Evolutionary conservation across 92 coral and sea anemone genomes (phyloP), one percentile per base, ranked within the genome.

Genomic region (Zoanthus solanderi): DNA sequence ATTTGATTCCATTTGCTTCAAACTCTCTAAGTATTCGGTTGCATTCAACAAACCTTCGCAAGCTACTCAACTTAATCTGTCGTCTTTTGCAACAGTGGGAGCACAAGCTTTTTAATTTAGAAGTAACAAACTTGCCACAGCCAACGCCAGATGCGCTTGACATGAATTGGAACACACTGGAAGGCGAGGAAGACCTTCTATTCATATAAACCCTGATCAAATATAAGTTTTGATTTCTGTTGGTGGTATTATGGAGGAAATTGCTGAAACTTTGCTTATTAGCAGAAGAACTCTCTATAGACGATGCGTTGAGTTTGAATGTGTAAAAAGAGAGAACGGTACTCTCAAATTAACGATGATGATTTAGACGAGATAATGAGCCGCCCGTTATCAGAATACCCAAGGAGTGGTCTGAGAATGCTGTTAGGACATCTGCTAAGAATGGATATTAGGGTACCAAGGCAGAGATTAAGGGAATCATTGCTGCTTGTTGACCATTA

Each of bases 381-480:
- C 44, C 89, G 72, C 75, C 52, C 86, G 79, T 44, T 75, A 18
- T 44, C 78, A 47, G 85, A 89, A 11, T 89, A 89, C 65, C 92
- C 92, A 9, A 86, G 87, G 29, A 50, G 90, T 90, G 90, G 90
- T 16, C 60, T 90, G 66, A 71, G 78, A 79, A 90, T 90, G 92
- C 75, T 90, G 58, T 18, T 53, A 17, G 83, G 87, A 9, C 92
- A 90, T 73, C 76, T 78, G n/a, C 80, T 34, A 13, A 29, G 87
- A 58, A 79, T 88, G 87, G 72, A 52, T 56, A 71, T 79, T 42
- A 44, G 54, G 9, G 54, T 75, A 45, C 23, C 78, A 15, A 46
- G 91, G 65, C 5, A 58, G 61, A 90, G 90, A 87, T 37, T 91
- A 69, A 87, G 93, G 79, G 91, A 87, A 66, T 87, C 93, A 8